A percentile compares a stretch with the other conserved stretches of the same genome.
phyloP scores from a whole-genome alignment of 2,888 invertebrate genomes.

The Eudemis profundana region DNA sequence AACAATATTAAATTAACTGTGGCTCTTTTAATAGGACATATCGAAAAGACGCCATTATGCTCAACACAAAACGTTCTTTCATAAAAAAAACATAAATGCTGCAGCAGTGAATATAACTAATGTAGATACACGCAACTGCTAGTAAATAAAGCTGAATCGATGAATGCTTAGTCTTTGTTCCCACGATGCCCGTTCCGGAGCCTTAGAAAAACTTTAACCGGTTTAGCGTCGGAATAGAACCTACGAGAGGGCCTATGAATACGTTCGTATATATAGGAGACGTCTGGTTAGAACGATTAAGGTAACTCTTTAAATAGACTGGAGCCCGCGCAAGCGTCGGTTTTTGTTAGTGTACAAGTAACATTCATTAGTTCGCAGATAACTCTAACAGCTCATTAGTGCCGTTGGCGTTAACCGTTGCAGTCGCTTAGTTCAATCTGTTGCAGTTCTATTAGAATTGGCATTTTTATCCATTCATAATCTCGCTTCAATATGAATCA shows the following conservation, averaged over 20 bases:
- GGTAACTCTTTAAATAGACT: slow-evolving; percentile 42
- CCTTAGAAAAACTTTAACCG: slow-evolving; percentile 75
- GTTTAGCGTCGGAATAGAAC: slow-evolving; percentile 65
- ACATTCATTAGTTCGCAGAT: slow-evolving; percentile 16
- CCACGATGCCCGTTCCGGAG: slow-evolving; percentile 61
- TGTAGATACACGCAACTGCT: background rate
- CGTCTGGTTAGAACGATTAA: slow-evolving; percentile 51
- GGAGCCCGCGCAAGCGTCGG: slow-evolving; percentile 16
- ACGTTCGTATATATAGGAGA: slow-evolving; percentile 59
- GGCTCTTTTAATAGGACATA: too few species aligned
- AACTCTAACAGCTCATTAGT: slow-evolving; percentile 10
- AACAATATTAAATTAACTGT: too few species aligned
- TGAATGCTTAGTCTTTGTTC: slow-evolving; percentile 61
- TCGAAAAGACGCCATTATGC: too few species aligned
- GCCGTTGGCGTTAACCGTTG: slow-evolving; percentile 21
- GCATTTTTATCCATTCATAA: background rate
- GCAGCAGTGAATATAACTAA: slow-evolving; percentile 12
- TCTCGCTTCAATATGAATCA: background rate
- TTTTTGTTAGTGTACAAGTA: slow-evolving; percentile 24
- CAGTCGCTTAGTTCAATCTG: background rate
- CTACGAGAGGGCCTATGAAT: slow-evolving; percentile 57
- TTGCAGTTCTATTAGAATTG: background rate
- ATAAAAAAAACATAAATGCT: too few species aligned
- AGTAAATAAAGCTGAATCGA: slow-evolving; percentile 1
- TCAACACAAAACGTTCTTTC: too few species aligned